These are phyloP conservation scores for Pelagia noctiluca DNA, from an alignment of 30 jellyfish, hydroid and myxozoan genomes.

Conservation along the genomic window DNA sequence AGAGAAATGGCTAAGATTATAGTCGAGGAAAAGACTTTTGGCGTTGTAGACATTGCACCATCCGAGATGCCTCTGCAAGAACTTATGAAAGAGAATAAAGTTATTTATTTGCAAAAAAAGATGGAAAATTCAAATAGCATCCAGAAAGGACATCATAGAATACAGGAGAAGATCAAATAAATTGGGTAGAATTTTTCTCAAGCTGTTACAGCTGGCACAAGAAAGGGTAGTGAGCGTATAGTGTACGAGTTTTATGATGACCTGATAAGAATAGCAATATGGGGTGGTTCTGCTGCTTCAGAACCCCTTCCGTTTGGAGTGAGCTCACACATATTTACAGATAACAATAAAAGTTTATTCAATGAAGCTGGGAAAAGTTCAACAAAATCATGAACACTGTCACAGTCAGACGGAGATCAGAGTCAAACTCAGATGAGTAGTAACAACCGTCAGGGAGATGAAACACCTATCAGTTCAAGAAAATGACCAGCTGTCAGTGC, in stretches of 20 bases:
- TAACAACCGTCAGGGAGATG: conserved; percentile 1
- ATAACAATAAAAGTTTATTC: conserved; percentile 10
- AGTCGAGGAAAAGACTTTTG: conserved; percentile 35
- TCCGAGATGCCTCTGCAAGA: conserved; percentile 31
- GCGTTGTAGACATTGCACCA: conserved; percentile 39
- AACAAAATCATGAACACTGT: not conserved
- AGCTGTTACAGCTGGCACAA: conserved; percentile 43
- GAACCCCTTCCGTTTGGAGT: conserved; percentile 51
- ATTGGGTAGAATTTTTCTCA: conserved; percentile 41
- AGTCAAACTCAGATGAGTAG: not conserved
- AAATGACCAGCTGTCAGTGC: no score
- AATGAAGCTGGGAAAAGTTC: conserved; percentile 32
- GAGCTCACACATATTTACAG: conserved; percentile 45
- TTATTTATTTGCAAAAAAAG: conserved; percentile 13
- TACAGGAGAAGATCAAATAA: conserved; percentile 26
- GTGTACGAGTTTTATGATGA: conserved; percentile 43
- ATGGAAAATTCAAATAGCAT: conserved; percentile 10
- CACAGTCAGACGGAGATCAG: conserved; percentile 42
- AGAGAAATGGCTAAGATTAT: conserved; percentile 46
- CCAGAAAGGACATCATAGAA: conserved; percentile 24
- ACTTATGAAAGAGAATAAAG: conserved; percentile 43
- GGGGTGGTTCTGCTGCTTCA: conserved; percentile 64
- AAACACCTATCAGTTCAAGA: no score
- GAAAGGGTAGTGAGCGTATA: conserved; percentile 54
- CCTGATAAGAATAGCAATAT: conserved; percentile 19